Conservation (phyloP, 2,888 invertebrate species). For the Pseudanteris insignis region DNA sequence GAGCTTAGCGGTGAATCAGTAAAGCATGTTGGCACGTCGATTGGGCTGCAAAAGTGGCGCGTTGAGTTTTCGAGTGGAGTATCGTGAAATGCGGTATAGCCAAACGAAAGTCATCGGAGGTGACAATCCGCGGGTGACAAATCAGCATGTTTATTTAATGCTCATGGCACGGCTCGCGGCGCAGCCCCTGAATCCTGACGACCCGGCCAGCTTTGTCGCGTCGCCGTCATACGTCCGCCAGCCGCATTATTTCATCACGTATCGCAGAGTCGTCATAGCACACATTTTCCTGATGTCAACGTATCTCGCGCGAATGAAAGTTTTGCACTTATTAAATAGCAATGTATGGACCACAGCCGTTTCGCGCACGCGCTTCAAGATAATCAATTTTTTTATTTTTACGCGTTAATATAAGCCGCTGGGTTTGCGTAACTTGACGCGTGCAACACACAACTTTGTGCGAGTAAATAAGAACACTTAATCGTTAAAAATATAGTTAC, state of each 20-base stretch:
- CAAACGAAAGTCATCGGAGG: constrained; percentile 64
- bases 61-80: constrained; percentile 32
- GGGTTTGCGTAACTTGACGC: constrained; percentile 22
- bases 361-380: constrained; percentile 34
- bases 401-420: constrained; percentile 13
- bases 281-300: constrained; percentile 37
- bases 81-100: constrained; percentile 46
- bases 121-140: constrained; percentile 65
- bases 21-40: constrained; percentile 28
- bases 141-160: constrained; percentile 66
- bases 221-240: constrained; percentile 8
- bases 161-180: constrained; percentile 48
- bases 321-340: constrained; percentile 41
- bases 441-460: constrained; percentile 21
- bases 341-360: constrained; percentile 38
- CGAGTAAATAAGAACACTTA: constrained; percentile 28
- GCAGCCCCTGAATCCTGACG: constrained; percentile 42
- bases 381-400: constrained; percentile 34
- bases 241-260: constrained; percentile 38
- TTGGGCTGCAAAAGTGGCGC: constrained; percentile 34
- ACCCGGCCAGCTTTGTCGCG: constrained; percentile 11
- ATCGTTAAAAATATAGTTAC: constrained; percentile 29
- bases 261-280: constrained; percentile 30
- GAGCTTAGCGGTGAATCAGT: constrained; percentile 33
- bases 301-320: constrained; percentile 34